Evolutionary conservation across 1,140 invertebrate genomes (phyloP).

Genomic region (Dendroctonus valens): DNA sequence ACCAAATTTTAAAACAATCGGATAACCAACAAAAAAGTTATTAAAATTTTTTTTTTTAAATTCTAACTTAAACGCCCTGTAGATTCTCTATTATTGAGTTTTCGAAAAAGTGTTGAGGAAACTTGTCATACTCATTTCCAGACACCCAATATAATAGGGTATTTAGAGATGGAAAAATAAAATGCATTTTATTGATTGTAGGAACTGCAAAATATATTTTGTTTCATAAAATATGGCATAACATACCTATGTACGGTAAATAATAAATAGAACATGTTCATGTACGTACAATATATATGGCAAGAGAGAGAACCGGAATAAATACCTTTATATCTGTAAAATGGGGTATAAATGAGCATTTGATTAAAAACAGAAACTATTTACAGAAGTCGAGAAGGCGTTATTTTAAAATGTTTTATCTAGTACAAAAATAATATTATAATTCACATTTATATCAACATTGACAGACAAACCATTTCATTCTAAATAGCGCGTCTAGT

Average conservation of each 20-base stretch:
- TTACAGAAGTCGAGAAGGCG: slow-evolving; percentile 18
- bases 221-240: slow-evolving; percentile 29
- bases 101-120: too few species aligned
- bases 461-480: slow-evolving; percentile 24
- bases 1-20: too few species aligned
- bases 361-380: slow-evolving; percentile 14
- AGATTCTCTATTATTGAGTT: too few species aligned
- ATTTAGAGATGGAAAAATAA: too few species aligned
- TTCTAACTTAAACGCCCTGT: too few species aligned
- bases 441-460: slow-evolving; percentile 39
- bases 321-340: slow-evolving; percentile 7
- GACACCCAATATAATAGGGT: too few species aligned
- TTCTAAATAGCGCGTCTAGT: slow-evolving; percentile 35
- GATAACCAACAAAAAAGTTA: too few species aligned
- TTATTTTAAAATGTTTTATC: slow-evolving; percentile 19
- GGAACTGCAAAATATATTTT: slow-evolving; percentile 33
- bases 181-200: slow-evolving; percentile 1
- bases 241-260: slow-evolving; percentile 26
- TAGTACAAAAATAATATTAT: slow-evolving; percentile 39
- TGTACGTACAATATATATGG: slow-evolving; percentile 16
- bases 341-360: slow-evolving; percentile 9
- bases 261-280: slow-evolving; percentile 22
- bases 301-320: slow-evolving; percentile 11
- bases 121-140: too few species aligned
- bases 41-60: too few species aligned